Base-by-base conservation (phyloP, 2,797 vertebrate species). In the Thaleichthys pacificus region DNA sequence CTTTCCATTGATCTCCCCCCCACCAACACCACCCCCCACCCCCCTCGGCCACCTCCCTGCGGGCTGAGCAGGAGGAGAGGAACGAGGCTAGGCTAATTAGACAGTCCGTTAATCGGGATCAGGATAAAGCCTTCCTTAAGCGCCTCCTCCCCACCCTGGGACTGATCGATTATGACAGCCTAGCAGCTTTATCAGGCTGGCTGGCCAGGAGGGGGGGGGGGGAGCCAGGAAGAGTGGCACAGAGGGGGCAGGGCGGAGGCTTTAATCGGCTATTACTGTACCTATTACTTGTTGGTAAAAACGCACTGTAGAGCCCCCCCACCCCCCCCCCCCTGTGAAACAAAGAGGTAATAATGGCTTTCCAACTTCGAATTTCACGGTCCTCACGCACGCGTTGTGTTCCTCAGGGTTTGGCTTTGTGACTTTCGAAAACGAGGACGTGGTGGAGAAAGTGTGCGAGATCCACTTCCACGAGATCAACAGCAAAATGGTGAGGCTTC, bases 401-500 rank as follows among this genome's bases (percentile, higher is more conserved):
- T 47, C 73, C 70, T 71, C 82, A 99, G 97, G 97, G 63, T 99
- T 99, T 24, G 97, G 97, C 17, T 99, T 99, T 76, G 97, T 99
- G 83, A 99, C 97, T 0, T 99, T 99, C 64, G 97, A 99, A 92
- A 98, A 96, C 0, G 97, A 99, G 89, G 97, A 99, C 54, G 97
- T 99, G 63, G 97, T 99, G 89, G 97, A 99, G 92, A 99, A 99
- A 91, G 97, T 99, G 68, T 99, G 97, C 21, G 97, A 99, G 89
- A 98, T 99, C 84, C 97, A 99, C 89, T 99, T 99, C 93, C 97
- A 99, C 35, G 97, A 99, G 91, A 99, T 99, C 90, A 98, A 99
- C 93, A 99, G 96, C 87, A 99, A 99, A 91, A 99, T 99, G 97
- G 97, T 98, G 83, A 95, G 77, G 30, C 51, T 56, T 47, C 42